Conservation (phyloP, 2,797 vertebrate species). For the Gymnodraco acuticeps region DNA sequence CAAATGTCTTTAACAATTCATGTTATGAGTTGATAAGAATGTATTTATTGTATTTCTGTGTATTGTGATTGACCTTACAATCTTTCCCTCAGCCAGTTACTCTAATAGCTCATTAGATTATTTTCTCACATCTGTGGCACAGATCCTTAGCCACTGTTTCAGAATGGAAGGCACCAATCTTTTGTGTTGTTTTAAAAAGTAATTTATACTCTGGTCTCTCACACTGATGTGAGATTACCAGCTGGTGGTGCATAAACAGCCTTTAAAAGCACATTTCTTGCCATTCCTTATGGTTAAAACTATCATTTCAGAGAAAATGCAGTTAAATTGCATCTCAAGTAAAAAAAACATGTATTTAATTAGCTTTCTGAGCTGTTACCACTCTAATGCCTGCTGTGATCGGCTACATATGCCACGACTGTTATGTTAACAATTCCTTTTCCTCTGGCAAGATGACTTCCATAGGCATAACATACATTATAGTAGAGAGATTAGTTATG, state of each 20-base stretch:
- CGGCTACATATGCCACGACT: slow-evolving; percentile 4
- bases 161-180: slow-evolving; percentile 29
- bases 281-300: slow-evolving; percentile 15
- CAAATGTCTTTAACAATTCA: slow-evolving; percentile 79
- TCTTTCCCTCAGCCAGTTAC: slow-evolving; percentile 65
- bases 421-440: slow-evolving; percentile 32
- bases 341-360: slow-evolving; percentile 14
- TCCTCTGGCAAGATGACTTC: slow-evolving; percentile 26
- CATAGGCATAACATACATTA: slow-evolving; percentile 26
- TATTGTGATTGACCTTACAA: slow-evolving; percentile 76
- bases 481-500: slow-evolving; percentile 18
- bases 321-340: slow-evolving; percentile 9
- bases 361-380: slow-evolving; percentile 16
- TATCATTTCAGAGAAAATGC: background rate
- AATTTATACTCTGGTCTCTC: slow-evolving; percentile 12
- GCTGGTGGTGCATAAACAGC: slow-evolving; percentile 17
- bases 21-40: slow-evolving; percentile 79
- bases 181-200: slow-evolving; percentile 28
- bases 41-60: slow-evolving; percentile 80
- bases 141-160: slow-evolving; percentile 34
- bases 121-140: slow-evolving; percentile 36
- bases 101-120: slow-evolving; percentile 27
- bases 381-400: slow-evolving; percentile 21
- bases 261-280: background rate
- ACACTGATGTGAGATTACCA: slow-evolving; percentile 13